Evolutionary conservation across 2,888 invertebrate species (phyloP).

Genomic region (Fissipunctia ypsillon): DNA sequence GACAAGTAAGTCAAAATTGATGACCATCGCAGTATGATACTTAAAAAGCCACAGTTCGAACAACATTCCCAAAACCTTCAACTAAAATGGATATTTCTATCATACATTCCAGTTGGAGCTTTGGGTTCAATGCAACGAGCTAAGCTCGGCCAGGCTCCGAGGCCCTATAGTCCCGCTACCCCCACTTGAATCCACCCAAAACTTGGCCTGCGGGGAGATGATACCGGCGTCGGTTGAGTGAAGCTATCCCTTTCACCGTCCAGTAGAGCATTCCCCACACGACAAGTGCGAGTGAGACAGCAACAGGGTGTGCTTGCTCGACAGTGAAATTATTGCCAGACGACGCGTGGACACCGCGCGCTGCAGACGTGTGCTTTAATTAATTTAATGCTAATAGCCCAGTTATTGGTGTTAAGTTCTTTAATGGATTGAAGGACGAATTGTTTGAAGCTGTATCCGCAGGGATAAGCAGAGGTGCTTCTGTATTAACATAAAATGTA

Average conservation of each 20-base stretch:
- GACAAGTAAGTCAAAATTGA: conserved; percentile 29
- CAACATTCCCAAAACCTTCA: background rate
- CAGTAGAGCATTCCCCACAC: conserved; percentile 74
- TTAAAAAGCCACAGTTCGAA: background rate
- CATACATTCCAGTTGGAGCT: conserved; percentile 84
- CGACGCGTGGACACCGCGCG: conserved; percentile 49
- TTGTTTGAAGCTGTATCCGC: conserved; percentile 53
- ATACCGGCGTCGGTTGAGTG: conserved; percentile 79
- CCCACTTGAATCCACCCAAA: conserved; percentile 69
- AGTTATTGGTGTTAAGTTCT: conserved; percentile 61
- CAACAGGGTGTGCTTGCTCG: conserved; percentile 70
- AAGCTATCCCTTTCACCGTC: conserved; percentile 76
- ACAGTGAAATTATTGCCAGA: conserved; percentile 74
- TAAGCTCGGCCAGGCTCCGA: conserved; percentile 87
- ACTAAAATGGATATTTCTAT: background rate
- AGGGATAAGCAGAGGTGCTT: conserved; percentile 67
- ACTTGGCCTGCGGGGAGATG: conserved; percentile 82
- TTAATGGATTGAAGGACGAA: conserved; percentile 44
- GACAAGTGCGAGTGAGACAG: conserved; percentile 73
- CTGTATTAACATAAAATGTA: conserved; percentile 64
- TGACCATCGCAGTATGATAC: conserved; percentile 33
- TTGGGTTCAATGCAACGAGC: conserved; percentile 89
- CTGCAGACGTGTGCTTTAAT: conserved; percentile 67
- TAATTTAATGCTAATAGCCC: conserved; percentile 59
- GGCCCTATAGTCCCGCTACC: conserved; percentile 72